Evolutionary conservation across 2,113 vertebrate species (phyloP).

Genomic region (Eurypyga helias): DNA sequence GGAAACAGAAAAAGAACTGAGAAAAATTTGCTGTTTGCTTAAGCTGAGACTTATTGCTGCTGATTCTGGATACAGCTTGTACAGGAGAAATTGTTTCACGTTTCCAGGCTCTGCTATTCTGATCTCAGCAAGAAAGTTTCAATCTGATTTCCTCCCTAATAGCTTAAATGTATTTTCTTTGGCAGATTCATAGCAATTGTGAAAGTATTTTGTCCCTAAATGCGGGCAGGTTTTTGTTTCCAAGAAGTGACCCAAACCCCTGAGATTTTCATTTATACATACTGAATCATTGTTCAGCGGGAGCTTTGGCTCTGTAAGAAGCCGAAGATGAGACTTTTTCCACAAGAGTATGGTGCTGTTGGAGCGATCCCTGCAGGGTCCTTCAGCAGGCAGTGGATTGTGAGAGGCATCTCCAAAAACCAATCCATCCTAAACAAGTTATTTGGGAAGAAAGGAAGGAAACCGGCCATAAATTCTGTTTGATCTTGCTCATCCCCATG

Average conservation of each 20-base stretch:
- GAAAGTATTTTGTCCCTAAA: not conserved
- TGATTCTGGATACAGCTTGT: not conserved
- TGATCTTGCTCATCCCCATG: not conserved
- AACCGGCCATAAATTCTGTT: fast-evolving
- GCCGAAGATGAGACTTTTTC: not conserved
- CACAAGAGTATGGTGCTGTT: not conserved
- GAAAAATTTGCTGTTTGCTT: not conserved
- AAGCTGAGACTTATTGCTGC: constrained; percentile 15
- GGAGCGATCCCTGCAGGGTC: not conserved
- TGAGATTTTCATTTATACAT: not conserved
- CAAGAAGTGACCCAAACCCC: not conserved
- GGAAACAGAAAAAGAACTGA: not conserved
- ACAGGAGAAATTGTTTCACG: not conserved
- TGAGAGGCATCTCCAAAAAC: not conserved
- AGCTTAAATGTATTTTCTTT: constrained; percentile 6
- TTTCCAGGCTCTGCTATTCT: constrained; percentile 1
- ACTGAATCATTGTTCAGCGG: not conserved
- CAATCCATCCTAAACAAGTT: not conserved
- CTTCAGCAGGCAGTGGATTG: not conserved
- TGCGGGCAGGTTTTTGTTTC: not conserved
- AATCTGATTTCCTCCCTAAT: constrained; percentile 5
- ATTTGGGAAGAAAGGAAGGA: not conserved
- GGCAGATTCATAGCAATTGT: not conserved
- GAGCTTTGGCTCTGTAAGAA: not conserved
- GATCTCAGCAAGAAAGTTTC: not conserved